Evolutionary conservation across 2,888 invertebrate genomes (phyloP).

Genomic region (Ophion costatus): DNA sequence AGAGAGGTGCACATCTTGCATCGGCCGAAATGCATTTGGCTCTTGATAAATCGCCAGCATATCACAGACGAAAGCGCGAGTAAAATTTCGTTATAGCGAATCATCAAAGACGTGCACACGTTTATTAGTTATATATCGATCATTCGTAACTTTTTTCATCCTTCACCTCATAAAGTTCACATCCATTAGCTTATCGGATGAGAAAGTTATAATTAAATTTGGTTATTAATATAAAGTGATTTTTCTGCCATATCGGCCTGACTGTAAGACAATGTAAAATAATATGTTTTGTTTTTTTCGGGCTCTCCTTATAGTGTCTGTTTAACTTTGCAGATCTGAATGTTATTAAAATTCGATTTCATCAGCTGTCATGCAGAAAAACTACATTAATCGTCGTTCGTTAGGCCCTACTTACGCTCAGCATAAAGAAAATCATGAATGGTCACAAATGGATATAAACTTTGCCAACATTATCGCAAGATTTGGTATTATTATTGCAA

Average conservation of each 20-base stretch:
- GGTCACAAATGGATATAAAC: not conserved
- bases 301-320: not conserved
- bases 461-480: too few species aligned
- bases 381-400: not conserved
- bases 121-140: slow-evolving; percentile 30
- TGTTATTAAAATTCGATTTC: not conserved
- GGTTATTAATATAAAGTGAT: not conserved
- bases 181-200: slow-evolving; percentile 61
- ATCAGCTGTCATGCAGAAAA: not conserved
- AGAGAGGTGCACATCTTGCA: slow-evolving; percentile 46
- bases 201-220: slow-evolving; percentile 56
- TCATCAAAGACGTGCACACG: slow-evolving; percentile 52
- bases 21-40: slow-evolving; percentile 63
- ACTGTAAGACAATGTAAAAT: not conserved
- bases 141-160: slow-evolving; percentile 51
- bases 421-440: not conserved
- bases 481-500: too few species aligned
- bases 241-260: not conserved
- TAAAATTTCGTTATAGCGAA: slow-evolving; percentile 38
- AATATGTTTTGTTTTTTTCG: not conserved
- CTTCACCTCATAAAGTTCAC: slow-evolving; percentile 21
- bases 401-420: not conserved
- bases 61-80: slow-evolving; percentile 43
- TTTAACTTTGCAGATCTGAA: too few species aligned
- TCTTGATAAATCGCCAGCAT: slow-evolving; percentile 57